Evolutionary conservation across 1,140 invertebrate genomes (phyloP), one percentile per base, ranked within the genome.

Genomic region (Brachionus rubens): DNA sequence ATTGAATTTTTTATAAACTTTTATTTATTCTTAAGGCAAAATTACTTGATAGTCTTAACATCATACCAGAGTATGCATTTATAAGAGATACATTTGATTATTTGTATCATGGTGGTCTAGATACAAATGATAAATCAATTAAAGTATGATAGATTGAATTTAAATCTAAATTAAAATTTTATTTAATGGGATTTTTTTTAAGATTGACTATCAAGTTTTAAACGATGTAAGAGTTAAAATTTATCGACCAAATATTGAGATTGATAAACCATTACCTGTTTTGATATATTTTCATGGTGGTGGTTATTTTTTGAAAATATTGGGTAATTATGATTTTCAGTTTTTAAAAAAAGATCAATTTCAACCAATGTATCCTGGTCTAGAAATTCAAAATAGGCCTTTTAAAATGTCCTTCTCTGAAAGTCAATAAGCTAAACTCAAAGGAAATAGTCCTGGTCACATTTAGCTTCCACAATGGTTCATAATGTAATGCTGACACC

Each of bases 241-340:
- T 21, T 65, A 65, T 65, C 21, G 14, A 10, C 16, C 36, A 1
- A 10, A 41, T 12, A 41, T 16, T 14, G 21, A 41, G 12, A 10
- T 19, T 19, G 21, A 19, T 24, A 21, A 10, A 9, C 59, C 59
- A 9, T 24, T 10, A 21, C 33, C 33, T 21, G 19, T 65, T 0
- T 41, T 65, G 16, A 24, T 65, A 9, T 65, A 41, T 43, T 2
- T 65, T 12, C 59, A 65, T 65, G 59, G 59, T 21, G 59, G 59
- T 19, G 33, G 33, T 12, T 65, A 2, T 33, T 36, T 46, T 10
- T 16, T 65, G 21, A 7, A 36, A 65, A 65, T 24, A 14, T 41
- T 65, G 1, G 40, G 26, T 43, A 7, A 5, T 14, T 14, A 46
- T 12, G 52, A 56, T 14, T n/a, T n/a, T n/a, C n/a, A n/a, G n/a